These are phyloP conservation scores for Drosophila atripex DNA, from an alignment of 2,888 invertebrate genomes.

Conservation along the genomic window DNA sequence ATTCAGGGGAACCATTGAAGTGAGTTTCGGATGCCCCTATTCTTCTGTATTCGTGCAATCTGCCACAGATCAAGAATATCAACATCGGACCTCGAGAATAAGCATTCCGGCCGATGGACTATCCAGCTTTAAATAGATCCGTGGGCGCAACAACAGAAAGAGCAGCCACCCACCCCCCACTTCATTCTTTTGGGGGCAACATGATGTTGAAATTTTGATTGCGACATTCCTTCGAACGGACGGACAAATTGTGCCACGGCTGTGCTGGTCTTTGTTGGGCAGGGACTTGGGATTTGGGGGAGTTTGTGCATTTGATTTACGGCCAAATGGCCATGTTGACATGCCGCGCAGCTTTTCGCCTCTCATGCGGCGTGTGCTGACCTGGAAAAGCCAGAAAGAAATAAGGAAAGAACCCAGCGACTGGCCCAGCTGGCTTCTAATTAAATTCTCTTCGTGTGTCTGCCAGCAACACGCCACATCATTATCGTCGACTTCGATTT, in stretches of 20 bases:
- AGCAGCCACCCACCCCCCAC: background rate
- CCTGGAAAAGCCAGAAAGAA: constrained; percentile 53
- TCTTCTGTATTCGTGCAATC: constrained; percentile 30
- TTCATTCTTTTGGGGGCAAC: constrained; percentile 48
- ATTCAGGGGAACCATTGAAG: constrained; percentile 47
- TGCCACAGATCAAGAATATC: constrained; percentile 22
- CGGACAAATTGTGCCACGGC: constrained; percentile 65
- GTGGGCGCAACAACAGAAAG: constrained; percentile 39
- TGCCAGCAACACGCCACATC: constrained; percentile 49
- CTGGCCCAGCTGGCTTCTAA: constrained; percentile 32
- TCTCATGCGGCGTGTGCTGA: constrained; percentile 50
- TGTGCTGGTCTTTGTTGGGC: constrained; percentile 1
- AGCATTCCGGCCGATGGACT: constrained; percentile 64
- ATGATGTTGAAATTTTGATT: constrained; percentile 77
- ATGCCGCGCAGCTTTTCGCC: constrained; percentile 64
- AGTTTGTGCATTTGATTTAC: constrained; percentile 66
- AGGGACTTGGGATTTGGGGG: constrained; percentile 51
- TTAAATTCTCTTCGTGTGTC: constrained; percentile 43
- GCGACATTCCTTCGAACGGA: constrained; percentile 65
- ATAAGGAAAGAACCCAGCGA: constrained; percentile 1
- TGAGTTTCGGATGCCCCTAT: constrained; percentile 27
- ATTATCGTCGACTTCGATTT: constrained; percentile 44
- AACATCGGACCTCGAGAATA: constrained; percentile 12
- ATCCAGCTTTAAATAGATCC: constrained; percentile 64
- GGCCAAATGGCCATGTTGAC: constrained; percentile 73